Conservation (phyloP, 2,113 vertebrate species). For the Thermophis baileyi region DNA sequence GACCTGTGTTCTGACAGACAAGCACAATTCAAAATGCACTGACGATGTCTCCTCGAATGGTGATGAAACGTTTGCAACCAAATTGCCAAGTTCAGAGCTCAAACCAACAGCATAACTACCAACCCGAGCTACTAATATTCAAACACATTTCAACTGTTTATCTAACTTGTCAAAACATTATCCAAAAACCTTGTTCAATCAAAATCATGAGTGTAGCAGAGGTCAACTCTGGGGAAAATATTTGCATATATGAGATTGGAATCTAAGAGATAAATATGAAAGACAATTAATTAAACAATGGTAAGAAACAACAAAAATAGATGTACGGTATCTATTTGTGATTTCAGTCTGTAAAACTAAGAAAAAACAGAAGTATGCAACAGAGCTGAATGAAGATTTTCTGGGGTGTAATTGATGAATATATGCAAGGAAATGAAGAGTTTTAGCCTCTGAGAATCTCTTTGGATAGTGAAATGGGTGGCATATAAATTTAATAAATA, state of each 20-base stretch:
- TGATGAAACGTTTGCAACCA: too few species aligned
- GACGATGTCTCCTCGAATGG: too few species aligned
- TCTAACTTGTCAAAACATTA: not conserved
- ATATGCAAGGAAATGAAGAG: not conserved
- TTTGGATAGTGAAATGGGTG: not conserved
- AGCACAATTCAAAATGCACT: too few species aligned
- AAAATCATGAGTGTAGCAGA: not conserved
- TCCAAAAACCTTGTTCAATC: not conserved
- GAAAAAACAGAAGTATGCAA: not conserved
- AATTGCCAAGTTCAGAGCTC: too few species aligned
- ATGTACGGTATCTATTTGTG: not conserved
- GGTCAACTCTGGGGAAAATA: not conserved
- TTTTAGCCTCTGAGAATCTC: not conserved
- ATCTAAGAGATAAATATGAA: not conserved
- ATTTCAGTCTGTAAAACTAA: not conserved
- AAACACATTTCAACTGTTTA: too few species aligned
- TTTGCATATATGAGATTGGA: not conserved
- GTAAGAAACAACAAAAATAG: not conserved
- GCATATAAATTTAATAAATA: not conserved
- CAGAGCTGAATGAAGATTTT: not conserved
- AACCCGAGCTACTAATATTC: too few species aligned
- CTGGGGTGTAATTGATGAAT: not conserved
- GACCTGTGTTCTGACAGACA: too few species aligned
- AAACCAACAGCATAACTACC: too few species aligned
- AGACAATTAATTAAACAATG: not conserved